phyloP scores from a whole-genome alignment of 2,888 invertebrate species.

The Tetrapedia diversipes region DNA sequence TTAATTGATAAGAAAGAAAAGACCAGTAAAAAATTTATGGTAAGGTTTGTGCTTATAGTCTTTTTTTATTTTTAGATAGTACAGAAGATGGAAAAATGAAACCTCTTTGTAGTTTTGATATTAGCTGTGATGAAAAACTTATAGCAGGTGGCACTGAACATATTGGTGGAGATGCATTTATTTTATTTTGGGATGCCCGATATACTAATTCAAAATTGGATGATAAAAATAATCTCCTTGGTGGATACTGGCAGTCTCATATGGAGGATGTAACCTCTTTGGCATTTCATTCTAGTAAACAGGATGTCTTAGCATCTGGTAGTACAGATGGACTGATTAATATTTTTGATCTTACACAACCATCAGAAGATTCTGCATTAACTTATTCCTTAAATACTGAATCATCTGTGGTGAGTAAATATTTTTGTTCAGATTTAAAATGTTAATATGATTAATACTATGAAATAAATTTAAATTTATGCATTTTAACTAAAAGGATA shows the following conservation, averaged over 20 bases:
- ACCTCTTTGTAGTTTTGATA: slow-evolving; percentile 89
- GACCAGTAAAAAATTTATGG: too few relatives aligned
- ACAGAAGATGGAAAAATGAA: slow-evolving; percentile 83
- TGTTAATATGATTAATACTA: neutral
- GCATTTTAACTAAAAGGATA: slow-evolving; percentile 75
- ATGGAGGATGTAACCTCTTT: slow-evolving; percentile 89
- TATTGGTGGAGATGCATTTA: slow-evolving; percentile 87
- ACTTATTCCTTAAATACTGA: slow-evolving; percentile 90
- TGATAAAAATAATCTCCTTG: slow-evolving; percentile 84
- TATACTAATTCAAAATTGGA: slow-evolving; percentile 81
- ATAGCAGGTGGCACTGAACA: slow-evolving; percentile 91
- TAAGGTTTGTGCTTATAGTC: too few relatives aligned
- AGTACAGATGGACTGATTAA: slow-evolving; percentile 94
- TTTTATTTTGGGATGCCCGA: slow-evolving; percentile 92
- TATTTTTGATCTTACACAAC: slow-evolving; percentile 90
- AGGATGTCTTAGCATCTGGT: slow-evolving; percentile 89
- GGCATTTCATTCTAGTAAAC: slow-evolving; percentile 87
- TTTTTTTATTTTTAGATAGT: slow-evolving; percentile 67
- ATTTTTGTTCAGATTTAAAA: neutral
- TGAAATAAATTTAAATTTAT: slow-evolving; percentile 6
- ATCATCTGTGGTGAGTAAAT: slow-evolving; percentile 86
- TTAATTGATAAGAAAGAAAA: neutral
- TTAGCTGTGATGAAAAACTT: slow-evolving; percentile 88
- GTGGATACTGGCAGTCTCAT: slow-evolving; percentile 93
- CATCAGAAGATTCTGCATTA: slow-evolving; percentile 91